Conservation (phyloP, 2,113 vertebrate genomes). For the Dromaius novaehollandiae region DNA sequence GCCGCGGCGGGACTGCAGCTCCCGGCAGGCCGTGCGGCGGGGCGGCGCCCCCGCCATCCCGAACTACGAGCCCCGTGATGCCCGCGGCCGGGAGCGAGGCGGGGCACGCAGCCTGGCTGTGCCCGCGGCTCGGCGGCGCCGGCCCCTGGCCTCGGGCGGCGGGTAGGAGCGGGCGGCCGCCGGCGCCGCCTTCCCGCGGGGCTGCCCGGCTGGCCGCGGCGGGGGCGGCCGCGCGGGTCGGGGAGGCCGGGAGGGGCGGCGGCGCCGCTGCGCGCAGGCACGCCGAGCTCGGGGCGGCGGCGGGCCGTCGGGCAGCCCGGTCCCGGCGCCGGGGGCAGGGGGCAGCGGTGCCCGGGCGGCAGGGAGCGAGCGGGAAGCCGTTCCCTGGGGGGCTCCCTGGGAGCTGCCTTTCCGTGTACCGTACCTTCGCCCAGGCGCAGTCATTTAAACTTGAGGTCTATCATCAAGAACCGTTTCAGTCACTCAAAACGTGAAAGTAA, state of each 20-base stretch:
- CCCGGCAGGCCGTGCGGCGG: neutral
- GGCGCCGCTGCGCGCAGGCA: neutral
- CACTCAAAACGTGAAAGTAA: neutral
- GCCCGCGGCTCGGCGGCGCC: neutral
- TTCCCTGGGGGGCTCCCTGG: neutral
- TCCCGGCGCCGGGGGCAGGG: neutral
- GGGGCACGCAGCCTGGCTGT: neutral
- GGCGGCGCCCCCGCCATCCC: neutral
- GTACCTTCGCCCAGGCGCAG: neutral
- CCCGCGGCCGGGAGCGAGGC: neutral
- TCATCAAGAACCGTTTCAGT: neutral
- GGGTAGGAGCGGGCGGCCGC: neutral
- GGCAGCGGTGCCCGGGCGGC: neutral
- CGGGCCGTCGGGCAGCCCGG: neutral
- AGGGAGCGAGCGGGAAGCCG: neutral
- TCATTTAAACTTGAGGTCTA: neutral
- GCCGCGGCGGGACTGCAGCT: conserved; percentile 23
- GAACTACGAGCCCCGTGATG: neutral
- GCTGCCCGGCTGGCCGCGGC: neutral
- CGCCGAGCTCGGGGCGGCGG: neutral
- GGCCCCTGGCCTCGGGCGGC: neutral
- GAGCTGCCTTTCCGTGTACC: neutral
- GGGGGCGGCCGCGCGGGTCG: neutral
- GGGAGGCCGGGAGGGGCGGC: neutral
- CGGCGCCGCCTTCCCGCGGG: too few species aligned